These are phyloP conservation scores for Allolobophora icterica DNA, from an alignment of 2,888 invertebrate species.

Conservation along the genomic window DNA sequence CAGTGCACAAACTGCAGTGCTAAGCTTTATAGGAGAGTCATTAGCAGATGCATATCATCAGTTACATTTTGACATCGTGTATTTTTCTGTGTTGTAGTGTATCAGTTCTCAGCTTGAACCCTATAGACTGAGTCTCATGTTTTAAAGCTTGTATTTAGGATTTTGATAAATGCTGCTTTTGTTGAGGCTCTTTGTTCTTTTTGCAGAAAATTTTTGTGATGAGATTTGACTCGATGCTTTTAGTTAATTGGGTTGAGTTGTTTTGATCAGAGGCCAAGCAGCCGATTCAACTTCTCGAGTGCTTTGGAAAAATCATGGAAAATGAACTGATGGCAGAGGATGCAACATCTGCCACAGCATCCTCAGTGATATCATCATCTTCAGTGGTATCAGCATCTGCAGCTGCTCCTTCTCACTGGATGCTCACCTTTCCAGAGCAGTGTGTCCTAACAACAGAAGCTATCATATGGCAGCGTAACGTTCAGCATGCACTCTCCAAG, in stretches of 20 bases:
- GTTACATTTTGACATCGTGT: too few species aligned
- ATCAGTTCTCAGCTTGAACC: background rate
- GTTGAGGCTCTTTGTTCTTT: background rate
- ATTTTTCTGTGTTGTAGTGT: too few species aligned
- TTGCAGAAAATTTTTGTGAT: background rate
- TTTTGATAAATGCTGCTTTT: background rate
- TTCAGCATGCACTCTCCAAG: constrained; percentile 54
- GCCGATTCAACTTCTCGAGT: constrained; percentile 55
- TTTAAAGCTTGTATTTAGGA: background rate
- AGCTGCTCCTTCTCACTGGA: constrained; percentile 53
- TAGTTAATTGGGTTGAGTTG: background rate
- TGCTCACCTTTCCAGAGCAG: constrained; percentile 61
- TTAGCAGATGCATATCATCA: background rate
- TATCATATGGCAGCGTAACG: constrained; percentile 58
- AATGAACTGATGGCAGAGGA: background rate
- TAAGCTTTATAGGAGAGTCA: background rate
- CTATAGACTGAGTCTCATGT: background rate
- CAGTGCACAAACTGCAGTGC: background rate
- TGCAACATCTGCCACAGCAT: background rate
- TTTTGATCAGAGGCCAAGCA: constrained; percentile 26
- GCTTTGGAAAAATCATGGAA: constrained; percentile 50
- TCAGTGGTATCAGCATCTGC: background rate
- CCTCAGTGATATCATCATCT: background rate
- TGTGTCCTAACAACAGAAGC: constrained; percentile 60
- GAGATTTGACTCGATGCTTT: background rate